phyloP scores from a whole-genome alignment of 2,113 vertebrate species.

The Stegastes partitus region DNA sequence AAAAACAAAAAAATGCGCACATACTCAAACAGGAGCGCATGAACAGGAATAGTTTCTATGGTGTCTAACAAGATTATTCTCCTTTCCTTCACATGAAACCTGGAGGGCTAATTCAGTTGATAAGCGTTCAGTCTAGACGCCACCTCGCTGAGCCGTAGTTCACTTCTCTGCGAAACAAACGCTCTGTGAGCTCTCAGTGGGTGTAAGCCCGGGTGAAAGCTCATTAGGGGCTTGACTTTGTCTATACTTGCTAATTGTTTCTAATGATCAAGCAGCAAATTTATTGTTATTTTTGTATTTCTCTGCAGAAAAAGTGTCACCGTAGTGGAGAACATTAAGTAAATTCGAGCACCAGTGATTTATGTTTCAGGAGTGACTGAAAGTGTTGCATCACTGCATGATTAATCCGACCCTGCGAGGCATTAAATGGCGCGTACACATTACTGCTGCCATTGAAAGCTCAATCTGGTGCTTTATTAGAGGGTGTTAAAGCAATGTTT shows the following conservation, averaged over 20 bases:
- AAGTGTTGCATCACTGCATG: slow-evolving; percentile 18
- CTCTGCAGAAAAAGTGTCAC: background rate
- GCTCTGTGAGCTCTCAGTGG: slow-evolving; percentile 1
- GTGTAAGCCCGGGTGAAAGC: too few relatives aligned
- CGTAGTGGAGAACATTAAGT: background rate
- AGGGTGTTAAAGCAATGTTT: background rate
- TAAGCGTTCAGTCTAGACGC: slow-evolving; percentile 64
- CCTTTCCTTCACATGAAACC: slow-evolving; percentile 49
- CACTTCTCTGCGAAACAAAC: slow-evolving; percentile 7
- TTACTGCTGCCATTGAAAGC: background rate
- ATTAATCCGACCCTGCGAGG: slow-evolving; percentile 13
- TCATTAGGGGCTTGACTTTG: background rate
- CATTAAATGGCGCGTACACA: background rate
- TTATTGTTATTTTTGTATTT: background rate
- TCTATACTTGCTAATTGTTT: background rate
- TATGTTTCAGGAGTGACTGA: background rate
- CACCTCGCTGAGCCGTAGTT: slow-evolving; percentile 23
- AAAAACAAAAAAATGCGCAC: background rate
- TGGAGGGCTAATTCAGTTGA: slow-evolving; percentile 53
- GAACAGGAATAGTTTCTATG: slow-evolving; percentile 20
- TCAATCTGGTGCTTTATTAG: background rate
- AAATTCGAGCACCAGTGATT: slow-evolving; percentile 13
- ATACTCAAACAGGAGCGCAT: background rate
- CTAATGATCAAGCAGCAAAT: background rate
- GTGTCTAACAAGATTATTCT: slow-evolving; percentile 63